Percentiles rank a stretch among this genome's conserved stretches.
These are phyloP conservation scores for Emydocephalus ijimae DNA, from an alignment of 2,113 vertebrate genomes.

Conservation along the genomic window DNA sequence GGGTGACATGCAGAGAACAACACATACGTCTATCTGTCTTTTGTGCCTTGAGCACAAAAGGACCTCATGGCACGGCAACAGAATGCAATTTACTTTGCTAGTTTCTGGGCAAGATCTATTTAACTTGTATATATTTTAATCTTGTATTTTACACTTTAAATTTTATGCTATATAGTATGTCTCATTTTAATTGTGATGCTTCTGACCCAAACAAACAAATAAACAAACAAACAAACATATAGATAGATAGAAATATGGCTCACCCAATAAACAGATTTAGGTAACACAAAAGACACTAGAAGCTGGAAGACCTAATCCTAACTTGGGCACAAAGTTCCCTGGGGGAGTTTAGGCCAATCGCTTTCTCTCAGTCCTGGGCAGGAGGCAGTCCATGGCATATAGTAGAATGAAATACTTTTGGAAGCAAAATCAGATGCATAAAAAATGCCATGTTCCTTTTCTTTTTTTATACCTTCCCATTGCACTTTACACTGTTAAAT, in stretches of 20 bases:
- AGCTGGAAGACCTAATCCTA: not conserved
- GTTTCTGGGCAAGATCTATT: not conserved
- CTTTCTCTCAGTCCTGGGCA: not conserved
- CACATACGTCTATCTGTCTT: not conserved
- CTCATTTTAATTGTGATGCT: not conserved
- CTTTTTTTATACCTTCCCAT: not conserved
- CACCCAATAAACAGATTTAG: not conserved
- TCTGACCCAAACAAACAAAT: not conserved
- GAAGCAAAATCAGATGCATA: not conserved
- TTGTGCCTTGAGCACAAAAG: not conserved
- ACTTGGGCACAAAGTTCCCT: not conserved
- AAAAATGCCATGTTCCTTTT: not conserved
- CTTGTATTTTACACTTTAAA: not conserved
- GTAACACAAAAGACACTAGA: not conserved
- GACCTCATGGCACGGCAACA: not conserved
- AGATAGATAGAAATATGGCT: not conserved
- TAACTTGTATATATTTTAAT: not conserved
- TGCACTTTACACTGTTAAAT: not conserved
- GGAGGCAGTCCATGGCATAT: not conserved
- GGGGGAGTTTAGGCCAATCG: not conserved
- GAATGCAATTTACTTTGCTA: not conserved
- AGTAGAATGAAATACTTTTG: not conserved
- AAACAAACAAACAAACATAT: not conserved
- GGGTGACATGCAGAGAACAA: not conserved
- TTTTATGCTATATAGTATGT: not conserved